These are phyloP conservation scores for Hyles vespertilio DNA, from an alignment of 1,140 invertebrate genomes.

Conservation along the genomic window DNA sequence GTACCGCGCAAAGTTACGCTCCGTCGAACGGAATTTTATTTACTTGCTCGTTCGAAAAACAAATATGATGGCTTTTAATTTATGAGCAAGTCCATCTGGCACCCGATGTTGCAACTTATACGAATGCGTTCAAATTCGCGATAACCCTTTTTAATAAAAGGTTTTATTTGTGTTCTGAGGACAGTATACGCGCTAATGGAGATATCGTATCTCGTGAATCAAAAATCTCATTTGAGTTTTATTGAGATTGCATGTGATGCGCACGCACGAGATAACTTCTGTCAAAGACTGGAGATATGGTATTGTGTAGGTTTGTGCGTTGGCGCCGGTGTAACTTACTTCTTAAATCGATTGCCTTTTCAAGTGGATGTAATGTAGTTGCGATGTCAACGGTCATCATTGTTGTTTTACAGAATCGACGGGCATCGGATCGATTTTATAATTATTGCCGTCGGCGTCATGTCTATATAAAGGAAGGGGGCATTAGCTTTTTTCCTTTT, in stretches of 20 bases:
- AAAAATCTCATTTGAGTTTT: slow-evolving; percentile 62
- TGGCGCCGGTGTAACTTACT: neutral
- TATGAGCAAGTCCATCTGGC: slow-evolving; percentile 52
- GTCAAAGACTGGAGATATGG: neutral
- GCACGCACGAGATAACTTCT: slow-evolving; percentile 36
- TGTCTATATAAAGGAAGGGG: slow-evolving; percentile 19
- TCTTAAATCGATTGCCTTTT: slow-evolving; percentile 8
- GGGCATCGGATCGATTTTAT: neutral
- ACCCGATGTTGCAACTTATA: slow-evolving; percentile 29
- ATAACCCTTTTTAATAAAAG: slow-evolving; percentile 44
- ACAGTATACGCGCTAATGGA: slow-evolving; percentile 58
- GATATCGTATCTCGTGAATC: slow-evolving; percentile 68
- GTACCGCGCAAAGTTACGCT: slow-evolving; percentile 64
- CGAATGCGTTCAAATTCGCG: slow-evolving; percentile 43
- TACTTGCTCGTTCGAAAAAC: slow-evolving; percentile 63
- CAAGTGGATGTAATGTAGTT: neutral
- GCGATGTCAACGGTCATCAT: neutral
- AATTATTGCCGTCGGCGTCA: neutral
- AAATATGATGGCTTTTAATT: slow-evolving; percentile 73
- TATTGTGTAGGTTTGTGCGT: neutral
- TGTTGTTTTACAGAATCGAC: neutral
- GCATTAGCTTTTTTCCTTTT: slow-evolving; percentile 23
- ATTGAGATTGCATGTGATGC: slow-evolving; percentile 56
- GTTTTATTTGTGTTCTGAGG: slow-evolving; percentile 56
- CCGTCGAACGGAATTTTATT: slow-evolving; percentile 69